Conservation (phyloP, 2,888 invertebrate genomes). For the Drosophila mimica region DNA sequence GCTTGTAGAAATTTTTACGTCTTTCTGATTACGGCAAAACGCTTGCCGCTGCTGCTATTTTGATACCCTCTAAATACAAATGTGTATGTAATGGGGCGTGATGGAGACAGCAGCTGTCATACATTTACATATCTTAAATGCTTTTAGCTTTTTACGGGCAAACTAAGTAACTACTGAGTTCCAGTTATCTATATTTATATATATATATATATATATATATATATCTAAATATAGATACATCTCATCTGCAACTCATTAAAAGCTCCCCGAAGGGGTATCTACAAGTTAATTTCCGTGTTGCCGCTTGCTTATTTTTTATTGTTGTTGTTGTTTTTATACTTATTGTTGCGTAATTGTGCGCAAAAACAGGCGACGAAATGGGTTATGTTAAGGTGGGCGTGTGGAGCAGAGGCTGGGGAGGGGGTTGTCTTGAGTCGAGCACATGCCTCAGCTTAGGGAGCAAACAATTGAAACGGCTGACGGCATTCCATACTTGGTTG, state of each 20-base stretch:
- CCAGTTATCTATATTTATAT: neutral
- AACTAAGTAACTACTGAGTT: neutral
- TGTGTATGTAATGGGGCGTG: neutral
- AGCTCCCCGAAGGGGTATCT: conserved; percentile 17
- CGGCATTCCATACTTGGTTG: conserved; percentile 37
- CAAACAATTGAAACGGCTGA: conserved; percentile 58
- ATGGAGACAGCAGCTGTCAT: neutral
- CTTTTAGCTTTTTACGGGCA: neutral
- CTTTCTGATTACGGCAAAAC: conserved; percentile 74
- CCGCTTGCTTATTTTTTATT: conserved; percentile 1
- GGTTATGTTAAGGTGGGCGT: conserved; percentile 43
- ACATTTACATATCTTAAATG: neutral
- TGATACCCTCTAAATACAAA: conserved; percentile 28
- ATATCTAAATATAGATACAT: neutral
- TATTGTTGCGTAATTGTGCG: conserved; percentile 79
- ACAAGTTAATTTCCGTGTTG: neutral
- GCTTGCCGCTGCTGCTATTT: conserved; percentile 32
- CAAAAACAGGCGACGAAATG: conserved; percentile 63
- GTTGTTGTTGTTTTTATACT: conserved; percentile 46
- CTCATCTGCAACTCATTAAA: neutral
- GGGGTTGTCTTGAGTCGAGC: neutral
- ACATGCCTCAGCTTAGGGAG: conserved; percentile 35
- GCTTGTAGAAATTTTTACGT: conserved; percentile 77
- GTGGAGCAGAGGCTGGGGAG: neutral
- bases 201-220: neutral